Evolutionary conservation across 2,113 vertebrate species (phyloP), one percentile per base, ranked within the genome.

Genomic region (Eublepharis macularius): DNA sequence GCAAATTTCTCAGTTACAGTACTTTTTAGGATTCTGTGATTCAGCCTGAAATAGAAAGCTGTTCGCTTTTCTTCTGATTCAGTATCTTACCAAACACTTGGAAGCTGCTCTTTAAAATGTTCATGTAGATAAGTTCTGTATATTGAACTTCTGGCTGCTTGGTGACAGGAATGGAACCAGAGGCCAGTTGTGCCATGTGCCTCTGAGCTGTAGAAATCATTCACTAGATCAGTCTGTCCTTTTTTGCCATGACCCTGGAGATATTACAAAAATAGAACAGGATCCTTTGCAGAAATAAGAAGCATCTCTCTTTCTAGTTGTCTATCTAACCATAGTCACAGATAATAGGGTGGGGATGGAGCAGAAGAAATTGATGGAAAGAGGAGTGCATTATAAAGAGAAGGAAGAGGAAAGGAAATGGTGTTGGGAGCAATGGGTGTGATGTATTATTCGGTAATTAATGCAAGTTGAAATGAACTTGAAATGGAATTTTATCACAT

Each of bases 191-290:
- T 69, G 66, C 66, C 4, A 36, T 69, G 66, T 69, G 66, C n/a
- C 66, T 69, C 36, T 34, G n/a, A 69, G 34, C 66, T 34, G 72
- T 54, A 0, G 45, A 26, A 4, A 0, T 2, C 73, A 68, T 43
- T n/a, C 43, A 51, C 54, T 1, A 19, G 14, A 76, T 47, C 66
- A 54, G 39, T 60, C 49, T 86, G 70, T 9, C n/a, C 70, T 39
- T 91, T 36, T 88, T 70, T 54, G 76, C 54, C 82, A 54, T 77
- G 76, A 24, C 79, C 36, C 69, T 29, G 73, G 88, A 83, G 73
- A 91, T 84, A 83, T 73, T 12, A n/a, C 21, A 3, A 0, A 89
- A 41, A 63, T 17, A 70, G 90, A 79, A 63, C 80, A 39, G 54
- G 74, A 83, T 76, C 43, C 11, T 66, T 16, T 9, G 54, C 80